These are phyloP conservation scores for Tringa solitaria DNA, from an alignment of 2,113 vertebrate species.

Conservation along the genomic window DNA sequence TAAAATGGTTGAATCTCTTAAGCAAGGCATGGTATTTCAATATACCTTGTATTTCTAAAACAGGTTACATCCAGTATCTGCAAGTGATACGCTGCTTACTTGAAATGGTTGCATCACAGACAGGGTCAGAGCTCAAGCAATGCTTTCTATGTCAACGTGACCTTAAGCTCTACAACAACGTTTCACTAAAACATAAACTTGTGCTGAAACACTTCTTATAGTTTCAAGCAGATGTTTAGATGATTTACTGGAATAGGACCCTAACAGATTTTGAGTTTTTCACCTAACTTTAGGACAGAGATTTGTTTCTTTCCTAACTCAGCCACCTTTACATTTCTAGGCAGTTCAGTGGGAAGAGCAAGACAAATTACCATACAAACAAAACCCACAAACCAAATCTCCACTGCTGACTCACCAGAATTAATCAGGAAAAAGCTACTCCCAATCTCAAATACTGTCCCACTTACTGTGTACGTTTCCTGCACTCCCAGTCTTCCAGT, in stretches of 20 bases:
- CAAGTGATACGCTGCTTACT: background rate
- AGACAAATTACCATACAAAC: background rate
- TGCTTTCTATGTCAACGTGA: background rate
- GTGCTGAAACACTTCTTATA: background rate
- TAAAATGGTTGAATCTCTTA: background rate
- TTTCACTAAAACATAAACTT: background rate
- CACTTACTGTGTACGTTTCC: constrained; percentile 73
- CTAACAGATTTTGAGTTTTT: background rate
- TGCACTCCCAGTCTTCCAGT: constrained; percentile 41
- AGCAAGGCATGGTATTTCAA: background rate
- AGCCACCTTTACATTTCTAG: background rate
- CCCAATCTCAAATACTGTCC: background rate
- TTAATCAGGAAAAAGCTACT: background rate
- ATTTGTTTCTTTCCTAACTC: background rate
- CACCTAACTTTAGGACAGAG: background rate
- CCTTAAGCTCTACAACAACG: background rate
- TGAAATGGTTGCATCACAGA: background rate
- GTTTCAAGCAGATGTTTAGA: background rate
- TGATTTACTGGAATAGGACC: background rate
- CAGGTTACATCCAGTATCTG: background rate
- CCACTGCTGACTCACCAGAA: background rate
- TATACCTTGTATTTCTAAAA: background rate
- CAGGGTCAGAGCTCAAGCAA: background rate
- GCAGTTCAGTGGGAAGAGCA: background rate
- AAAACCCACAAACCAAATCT: background rate